phyloP scores from a whole-genome alignment of 2,888 invertebrate genomes.

The Platynereis dumerilii region DNA sequence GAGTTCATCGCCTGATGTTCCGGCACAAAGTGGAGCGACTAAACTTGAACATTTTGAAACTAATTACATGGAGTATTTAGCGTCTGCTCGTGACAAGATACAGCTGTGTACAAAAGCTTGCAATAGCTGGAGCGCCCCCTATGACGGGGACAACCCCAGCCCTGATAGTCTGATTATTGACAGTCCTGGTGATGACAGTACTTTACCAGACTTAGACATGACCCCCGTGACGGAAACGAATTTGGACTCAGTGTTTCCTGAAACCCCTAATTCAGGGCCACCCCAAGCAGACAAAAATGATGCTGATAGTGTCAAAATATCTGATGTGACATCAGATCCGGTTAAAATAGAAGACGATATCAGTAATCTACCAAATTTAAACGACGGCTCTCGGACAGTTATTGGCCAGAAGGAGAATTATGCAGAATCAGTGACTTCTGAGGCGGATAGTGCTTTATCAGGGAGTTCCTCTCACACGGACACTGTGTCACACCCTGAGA shows the following conservation, averaged over 20 bases:
- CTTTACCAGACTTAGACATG: background rate
- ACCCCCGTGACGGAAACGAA: background rate
- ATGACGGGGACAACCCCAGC: conserved; percentile 71
- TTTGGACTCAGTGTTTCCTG: too few relatives aligned
- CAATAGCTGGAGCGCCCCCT: conserved; percentile 78
- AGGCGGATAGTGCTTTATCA: conserved; percentile 31
- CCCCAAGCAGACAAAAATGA: background rate
- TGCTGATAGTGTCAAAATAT: background rate
- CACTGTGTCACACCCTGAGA: background rate
- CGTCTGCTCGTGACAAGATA: conserved; percentile 82
- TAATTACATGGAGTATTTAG: conserved; percentile 71
- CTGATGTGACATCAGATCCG: background rate
- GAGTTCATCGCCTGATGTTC: conserved; percentile 29
- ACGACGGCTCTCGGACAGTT: background rate
- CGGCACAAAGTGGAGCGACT: conserved; percentile 35
- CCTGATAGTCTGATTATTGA: conserved; percentile 38
- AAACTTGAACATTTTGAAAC: conserved; percentile 50
- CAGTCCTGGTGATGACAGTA: conserved; percentile 8
- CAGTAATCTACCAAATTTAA: background rate
- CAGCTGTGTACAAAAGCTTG: conserved; percentile 78
- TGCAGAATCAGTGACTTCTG: conserved; percentile 32
- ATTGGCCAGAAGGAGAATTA: conserved; percentile 11
- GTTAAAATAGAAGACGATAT: conserved; percentile 9
- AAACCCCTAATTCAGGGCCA: background rate
- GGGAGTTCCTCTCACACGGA: conserved; percentile 16